Evolutionary conservation across 2,888 invertebrate genomes (phyloP), one percentile per base, ranked within the genome.

Genomic region (Metellina segmentata): DNA sequence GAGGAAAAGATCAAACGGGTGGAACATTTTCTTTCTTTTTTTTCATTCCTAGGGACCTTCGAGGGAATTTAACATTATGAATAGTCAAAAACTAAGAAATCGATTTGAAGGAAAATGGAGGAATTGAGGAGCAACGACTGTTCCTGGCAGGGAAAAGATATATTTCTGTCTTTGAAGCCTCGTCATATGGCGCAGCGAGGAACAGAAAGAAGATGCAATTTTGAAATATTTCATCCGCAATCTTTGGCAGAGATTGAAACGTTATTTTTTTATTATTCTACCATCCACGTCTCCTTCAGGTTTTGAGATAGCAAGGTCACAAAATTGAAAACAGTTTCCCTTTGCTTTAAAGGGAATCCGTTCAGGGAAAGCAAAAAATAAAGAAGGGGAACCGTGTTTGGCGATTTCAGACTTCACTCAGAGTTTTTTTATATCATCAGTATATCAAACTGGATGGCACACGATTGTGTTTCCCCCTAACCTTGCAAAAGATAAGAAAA

Each of bases 271-370:
- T 81, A 61, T 61, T 61, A 61, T 61, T 61, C 16, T 61, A 61
- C 16, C 61, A 16, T 61, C 61, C 61, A 5, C 61, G 61, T 61
- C 48, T 75, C 77, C 49, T 13, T 52, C 52, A 70, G 70, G 69
- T 53, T 53, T 88, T 69, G 48, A 74, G 81, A 81, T 88, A 88
- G 88, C 88, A 88, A 88, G 88, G 88, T 88, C 81, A 88, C 72
- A 74, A 88, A 88, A 88, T 88, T 88, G 88, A 88, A 88, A 88
- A 88, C 81, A 88, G 75, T 88, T 88, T 88, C 75, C 61, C 53
- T 61, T 88, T 81, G 53, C 74, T 88, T 75, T 81, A 53, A 74
- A 81, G 49, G 88, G 79, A 81, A 88, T 81, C 81, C 48, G 81
- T 88, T 61, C 61, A 61, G 61, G 61, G 61, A 61, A 11, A 61